These are phyloP conservation scores for Drosophila rellima DNA, from an alignment of 2,888 invertebrate species.

Conservation along the genomic window DNA sequence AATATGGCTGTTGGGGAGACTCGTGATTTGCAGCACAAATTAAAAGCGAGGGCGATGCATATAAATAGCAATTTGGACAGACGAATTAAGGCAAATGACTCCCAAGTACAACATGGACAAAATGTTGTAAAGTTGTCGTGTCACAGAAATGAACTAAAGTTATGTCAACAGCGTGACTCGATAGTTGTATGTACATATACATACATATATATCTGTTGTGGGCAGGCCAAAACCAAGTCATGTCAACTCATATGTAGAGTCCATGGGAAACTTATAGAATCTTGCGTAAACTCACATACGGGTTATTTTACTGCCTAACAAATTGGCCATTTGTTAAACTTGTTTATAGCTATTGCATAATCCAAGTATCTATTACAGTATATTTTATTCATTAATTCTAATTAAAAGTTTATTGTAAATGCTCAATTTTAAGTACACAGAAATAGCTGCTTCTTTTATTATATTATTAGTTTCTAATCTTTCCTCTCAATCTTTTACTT, in stretches of 20 bases:
- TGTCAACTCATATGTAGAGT: constrained; percentile 20
- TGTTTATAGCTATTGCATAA: constrained; percentile 4
- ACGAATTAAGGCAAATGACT: constrained; percentile 78
- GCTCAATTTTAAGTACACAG: background rate
- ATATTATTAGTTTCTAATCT: background rate
- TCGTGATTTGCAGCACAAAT: constrained; percentile 78
- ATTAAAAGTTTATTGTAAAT: background rate
- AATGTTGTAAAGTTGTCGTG: constrained; percentile 59
- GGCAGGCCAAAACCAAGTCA: constrained; percentile 16
- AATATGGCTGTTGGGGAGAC: constrained; percentile 29
- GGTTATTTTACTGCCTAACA: background rate
- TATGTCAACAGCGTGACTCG: constrained; percentile 74
- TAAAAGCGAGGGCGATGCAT: constrained; percentile 79
- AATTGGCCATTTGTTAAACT: constrained; percentile 6
- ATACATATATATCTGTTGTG: background rate
- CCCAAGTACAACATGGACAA: constrained; percentile 25
- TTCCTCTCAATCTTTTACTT: background rate
- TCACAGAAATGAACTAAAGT: constrained; percentile 66
- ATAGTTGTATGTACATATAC: background rate
- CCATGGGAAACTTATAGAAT: constrained; percentile 21
- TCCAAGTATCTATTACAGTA: background rate
- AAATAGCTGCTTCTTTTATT: background rate
- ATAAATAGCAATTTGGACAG: constrained; percentile 79
- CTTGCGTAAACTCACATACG: constrained; percentile 6
- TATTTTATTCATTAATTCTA: background rate